These are phyloP conservation scores for Rapana venosa DNA, from an alignment of 2,888 invertebrate genomes.

Conservation along the genomic window DNA sequence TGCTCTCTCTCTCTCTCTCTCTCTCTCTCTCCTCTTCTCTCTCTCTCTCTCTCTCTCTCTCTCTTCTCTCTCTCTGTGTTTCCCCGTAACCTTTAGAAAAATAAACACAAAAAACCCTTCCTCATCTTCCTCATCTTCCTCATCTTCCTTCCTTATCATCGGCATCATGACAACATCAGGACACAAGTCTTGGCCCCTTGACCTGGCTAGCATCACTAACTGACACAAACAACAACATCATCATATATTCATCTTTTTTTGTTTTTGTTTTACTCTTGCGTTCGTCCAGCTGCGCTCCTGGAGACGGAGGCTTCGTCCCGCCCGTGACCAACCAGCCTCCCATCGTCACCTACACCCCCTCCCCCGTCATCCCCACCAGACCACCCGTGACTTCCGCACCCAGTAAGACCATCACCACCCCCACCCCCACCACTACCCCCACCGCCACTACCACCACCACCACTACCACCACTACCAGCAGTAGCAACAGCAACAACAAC, in stretches of 20 bases:
- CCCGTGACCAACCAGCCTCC: not conserved
- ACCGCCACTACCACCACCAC: not conserved
- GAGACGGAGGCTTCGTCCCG: not conserved
- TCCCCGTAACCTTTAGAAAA: too few relatives aligned
- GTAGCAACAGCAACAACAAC: not conserved
- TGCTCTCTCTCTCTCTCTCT: too few relatives aligned
- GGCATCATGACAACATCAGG: too few relatives aligned
- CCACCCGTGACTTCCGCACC: not conserved
- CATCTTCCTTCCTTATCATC: too few relatives aligned
- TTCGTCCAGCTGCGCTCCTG: not conserved
- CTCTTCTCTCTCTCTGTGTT: too few relatives aligned
- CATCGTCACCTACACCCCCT: not conserved
- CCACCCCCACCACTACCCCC: not conserved
- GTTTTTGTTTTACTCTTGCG: not conserved
- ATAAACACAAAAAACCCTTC: too few relatives aligned
- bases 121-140: too few relatives aligned
- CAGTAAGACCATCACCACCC: not conserved
- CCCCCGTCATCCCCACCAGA: not conserved
- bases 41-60: too few relatives aligned
- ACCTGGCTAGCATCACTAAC: too few relatives aligned
- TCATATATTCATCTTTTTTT: not conserved
- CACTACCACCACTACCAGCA: not conserved
- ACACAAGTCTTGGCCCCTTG: too few relatives aligned
- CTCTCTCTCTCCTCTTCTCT: too few relatives aligned
- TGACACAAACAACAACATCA: too few relatives aligned